Conservation (phyloP, 2,888 invertebrate genomes). For the Ormyrus thymus region DNA sequence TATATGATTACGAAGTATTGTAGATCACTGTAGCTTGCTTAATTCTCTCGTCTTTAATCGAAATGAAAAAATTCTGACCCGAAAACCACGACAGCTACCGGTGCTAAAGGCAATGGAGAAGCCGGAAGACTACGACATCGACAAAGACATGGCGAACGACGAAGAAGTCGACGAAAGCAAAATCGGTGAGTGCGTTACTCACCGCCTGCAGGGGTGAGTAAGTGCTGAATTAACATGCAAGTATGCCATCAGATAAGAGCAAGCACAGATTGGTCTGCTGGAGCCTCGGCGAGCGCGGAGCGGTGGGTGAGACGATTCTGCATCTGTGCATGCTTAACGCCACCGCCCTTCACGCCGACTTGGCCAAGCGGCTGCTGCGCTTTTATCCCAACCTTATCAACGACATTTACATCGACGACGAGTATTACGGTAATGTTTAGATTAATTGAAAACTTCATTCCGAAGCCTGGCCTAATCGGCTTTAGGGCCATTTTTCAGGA, state of each 20-base stretch:
- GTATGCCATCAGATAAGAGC: slow-evolving; percentile 65
- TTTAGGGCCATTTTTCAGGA: no score
- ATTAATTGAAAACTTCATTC: no score
- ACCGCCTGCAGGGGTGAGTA: background rate
- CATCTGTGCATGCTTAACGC: slow-evolving; percentile 95
- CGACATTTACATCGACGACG: slow-evolving; percentile 96
- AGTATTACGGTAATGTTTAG: slow-evolving; percentile 89
- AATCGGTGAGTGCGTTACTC: slow-evolving; percentile 57
- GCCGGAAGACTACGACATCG: slow-evolving; percentile 89
- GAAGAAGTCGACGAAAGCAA: slow-evolving; percentile 67
- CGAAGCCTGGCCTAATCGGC: no score
- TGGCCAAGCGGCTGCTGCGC: slow-evolving; percentile 92
- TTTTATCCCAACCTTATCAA: slow-evolving; percentile 97
- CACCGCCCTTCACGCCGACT: slow-evolving; percentile 92
- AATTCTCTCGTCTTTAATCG: no score
- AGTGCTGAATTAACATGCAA: background rate
- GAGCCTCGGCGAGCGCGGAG: slow-evolving; percentile 93
- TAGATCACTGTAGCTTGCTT: no score
- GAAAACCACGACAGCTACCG: slow-evolving; percentile 78
- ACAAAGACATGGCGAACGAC: slow-evolving; percentile 82
- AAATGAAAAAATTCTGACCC: no score
- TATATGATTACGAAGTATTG: background rate
- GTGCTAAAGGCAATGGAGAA: slow-evolving; percentile 87
- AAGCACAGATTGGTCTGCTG: slow-evolving; percentile 91
- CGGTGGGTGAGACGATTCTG: slow-evolving; percentile 96